Percentiles rank a stretch among this genome's conserved stretches.
Evolutionary conservation across 2,113 vertebrate species (phyloP).

Genomic region (Proterorhinus semilunaris): DNA sequence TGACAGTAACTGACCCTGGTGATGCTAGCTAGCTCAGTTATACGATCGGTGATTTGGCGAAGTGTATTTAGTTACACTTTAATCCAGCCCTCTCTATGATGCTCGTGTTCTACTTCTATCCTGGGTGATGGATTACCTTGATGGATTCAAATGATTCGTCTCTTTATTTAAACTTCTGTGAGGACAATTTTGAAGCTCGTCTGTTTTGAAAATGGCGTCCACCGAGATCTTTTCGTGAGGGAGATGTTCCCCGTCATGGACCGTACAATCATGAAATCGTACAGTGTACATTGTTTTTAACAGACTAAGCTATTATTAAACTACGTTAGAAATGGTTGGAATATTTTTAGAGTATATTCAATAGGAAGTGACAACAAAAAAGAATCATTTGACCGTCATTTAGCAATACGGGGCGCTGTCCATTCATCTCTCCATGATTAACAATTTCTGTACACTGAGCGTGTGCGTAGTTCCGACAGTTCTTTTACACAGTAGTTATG

Average conservation of each 20-base stretch:
- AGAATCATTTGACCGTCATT: background rate
- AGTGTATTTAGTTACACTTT: too few species aligned
- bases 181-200: constrained; percentile 71
- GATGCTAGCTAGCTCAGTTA: too few species aligned
- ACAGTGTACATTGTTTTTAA: too few species aligned
- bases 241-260: background rate
- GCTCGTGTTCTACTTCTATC: background rate
- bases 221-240: background rate
- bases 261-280: too few species aligned
- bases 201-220: constrained; percentile 72
- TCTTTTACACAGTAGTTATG: too few species aligned
- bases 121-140: constrained; percentile 69
- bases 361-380: background rate
- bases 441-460: background rate
- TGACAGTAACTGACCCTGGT: too few species aligned
- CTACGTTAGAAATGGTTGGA: too few species aligned
- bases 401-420: too few species aligned
- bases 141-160: constrained; percentile 72
- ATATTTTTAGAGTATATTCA: too few species aligned
- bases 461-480: too few species aligned
- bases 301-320: too few species aligned
- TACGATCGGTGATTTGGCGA: too few species aligned
- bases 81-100: background rate
- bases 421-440: background rate
- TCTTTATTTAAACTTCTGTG: constrained; percentile 81